Evolutionary conservation across 2,113 vertebrate genomes (phyloP).

Genomic region (Chloropsis hardwickii): DNA sequence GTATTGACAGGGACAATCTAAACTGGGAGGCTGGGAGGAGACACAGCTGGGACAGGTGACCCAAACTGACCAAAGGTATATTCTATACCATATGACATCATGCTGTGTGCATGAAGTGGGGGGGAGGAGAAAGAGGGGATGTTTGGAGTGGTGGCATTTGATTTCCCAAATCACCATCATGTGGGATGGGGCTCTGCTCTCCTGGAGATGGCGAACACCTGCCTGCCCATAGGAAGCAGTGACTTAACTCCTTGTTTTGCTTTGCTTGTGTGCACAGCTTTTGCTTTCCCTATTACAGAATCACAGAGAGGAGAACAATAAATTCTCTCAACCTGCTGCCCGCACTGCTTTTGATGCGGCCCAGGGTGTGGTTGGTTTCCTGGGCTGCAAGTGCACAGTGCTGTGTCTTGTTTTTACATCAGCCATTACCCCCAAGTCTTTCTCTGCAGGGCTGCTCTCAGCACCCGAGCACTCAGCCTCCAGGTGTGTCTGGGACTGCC

Average conservation of each 20-base stretch:
- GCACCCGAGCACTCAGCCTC: background rate
- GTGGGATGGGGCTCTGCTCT: background rate
- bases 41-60: background rate
- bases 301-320: background rate
- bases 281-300: background rate
- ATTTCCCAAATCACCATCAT: background rate
- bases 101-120: background rate
- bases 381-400: background rate
- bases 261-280: background rate
- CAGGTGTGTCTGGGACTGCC: background rate
- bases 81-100: background rate
- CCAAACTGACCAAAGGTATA: background rate
- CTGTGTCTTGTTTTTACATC: no score
- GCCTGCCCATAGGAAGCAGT: background rate
- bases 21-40: background rate
- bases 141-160: background rate
- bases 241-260: background rate
- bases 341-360: background rate
- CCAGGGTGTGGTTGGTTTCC: background rate
- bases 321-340: background rate
- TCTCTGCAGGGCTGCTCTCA: background rate
- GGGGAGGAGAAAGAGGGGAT: background rate
- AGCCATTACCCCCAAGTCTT: background rate
- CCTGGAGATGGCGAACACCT: background rate
- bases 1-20: background rate